Percentiles rank a stretch among this genome's conserved stretches.
These are phyloP conservation scores for Paramisgurnus dabryanus DNA, from an alignment of 2,113 vertebrate species.

Conservation along the genomic window DNA sequence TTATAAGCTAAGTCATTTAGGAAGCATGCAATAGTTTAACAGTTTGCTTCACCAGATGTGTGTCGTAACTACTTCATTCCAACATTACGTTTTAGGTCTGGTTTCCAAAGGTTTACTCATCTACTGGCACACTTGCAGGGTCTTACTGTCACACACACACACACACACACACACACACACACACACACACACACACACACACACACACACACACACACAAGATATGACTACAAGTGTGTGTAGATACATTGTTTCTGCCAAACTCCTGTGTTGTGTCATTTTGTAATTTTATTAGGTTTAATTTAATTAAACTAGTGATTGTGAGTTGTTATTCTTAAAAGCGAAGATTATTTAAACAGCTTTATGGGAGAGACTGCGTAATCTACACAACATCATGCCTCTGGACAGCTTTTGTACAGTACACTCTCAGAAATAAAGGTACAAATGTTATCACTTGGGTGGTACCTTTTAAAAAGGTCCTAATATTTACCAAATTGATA, in stretches of 20 bases:
- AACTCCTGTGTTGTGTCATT: slow-evolving; percentile 38
- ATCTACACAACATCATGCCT: background rate
- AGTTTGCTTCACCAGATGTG: background rate
- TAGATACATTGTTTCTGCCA: background rate
- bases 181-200: too few species aligned
- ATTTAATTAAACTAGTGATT: slow-evolving; percentile 38
- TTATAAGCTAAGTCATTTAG: background rate
- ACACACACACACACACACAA: too few species aligned
- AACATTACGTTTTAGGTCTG: background rate
- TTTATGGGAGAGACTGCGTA: slow-evolving; percentile 3
- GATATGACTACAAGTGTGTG: background rate
- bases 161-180: too few species aligned
- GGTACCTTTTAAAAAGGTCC: too few species aligned
- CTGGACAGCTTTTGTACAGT: too few species aligned
- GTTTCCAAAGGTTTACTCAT: slow-evolving; percentile 20
- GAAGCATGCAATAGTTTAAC: background rate
- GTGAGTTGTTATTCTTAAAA: slow-evolving; percentile 50
- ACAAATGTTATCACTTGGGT: too few species aligned
- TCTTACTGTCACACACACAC: background rate
- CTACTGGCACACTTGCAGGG: slow-evolving; percentile 3
- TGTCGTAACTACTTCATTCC: background rate
- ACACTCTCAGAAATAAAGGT: too few species aligned
- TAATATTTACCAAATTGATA: too few species aligned
- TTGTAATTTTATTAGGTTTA: slow-evolving; percentile 27
- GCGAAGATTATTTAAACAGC: slow-evolving; percentile 47